phyloP scores from a whole-genome alignment of 2,888 invertebrate genomes.

The Philaethria dido region DNA sequence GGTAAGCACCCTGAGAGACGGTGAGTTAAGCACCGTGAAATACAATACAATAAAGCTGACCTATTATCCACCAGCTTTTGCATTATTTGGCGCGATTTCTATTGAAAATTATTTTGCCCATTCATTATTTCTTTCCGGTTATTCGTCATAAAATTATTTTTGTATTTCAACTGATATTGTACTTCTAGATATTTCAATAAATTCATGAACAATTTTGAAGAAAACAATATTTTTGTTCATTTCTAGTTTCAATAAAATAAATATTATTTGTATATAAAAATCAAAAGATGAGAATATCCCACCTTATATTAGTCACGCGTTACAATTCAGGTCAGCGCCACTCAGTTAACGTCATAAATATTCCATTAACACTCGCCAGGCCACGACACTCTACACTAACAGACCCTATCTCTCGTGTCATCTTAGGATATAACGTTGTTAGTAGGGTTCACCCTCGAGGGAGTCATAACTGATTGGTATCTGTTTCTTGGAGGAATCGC shows the following conservation, averaged over 20 bases:
- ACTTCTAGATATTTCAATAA: no score
- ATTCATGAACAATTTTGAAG: no score
- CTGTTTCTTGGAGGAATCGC: constrained; percentile 33
- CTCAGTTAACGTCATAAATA: constrained; percentile 52
- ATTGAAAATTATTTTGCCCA: constrained; percentile 28
- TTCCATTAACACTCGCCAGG: constrained; percentile 52
- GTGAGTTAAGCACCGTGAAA: constrained; percentile 50
- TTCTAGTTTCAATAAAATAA: no score
- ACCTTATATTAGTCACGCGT: constrained; percentile 4
- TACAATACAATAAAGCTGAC: constrained; percentile 42
- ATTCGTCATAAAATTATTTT: constrained; percentile 6
- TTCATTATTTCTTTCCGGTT: constrained; percentile 11
- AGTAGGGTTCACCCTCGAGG: constrained; percentile 50
- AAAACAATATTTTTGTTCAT: no score
- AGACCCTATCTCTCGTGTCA: constrained; percentile 52
- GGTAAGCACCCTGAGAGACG: constrained; percentile 57
- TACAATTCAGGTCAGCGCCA: constrained; percentile 37
- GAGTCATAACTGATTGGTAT: constrained; percentile 51
- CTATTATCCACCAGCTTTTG: constrained; percentile 32
- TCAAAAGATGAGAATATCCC: neutral
- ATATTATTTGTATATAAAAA: no score
- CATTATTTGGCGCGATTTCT: constrained; percentile 30
- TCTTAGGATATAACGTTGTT: constrained; percentile 54
- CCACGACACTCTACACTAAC: constrained; percentile 52
- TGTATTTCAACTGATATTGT: neutral